Percentiles rank a stretch among this genome's conserved stretches.
Evolutionary conservation across 2,113 vertebrate genomes (phyloP).

Genomic region (Plestiodon gilberti): DNA sequence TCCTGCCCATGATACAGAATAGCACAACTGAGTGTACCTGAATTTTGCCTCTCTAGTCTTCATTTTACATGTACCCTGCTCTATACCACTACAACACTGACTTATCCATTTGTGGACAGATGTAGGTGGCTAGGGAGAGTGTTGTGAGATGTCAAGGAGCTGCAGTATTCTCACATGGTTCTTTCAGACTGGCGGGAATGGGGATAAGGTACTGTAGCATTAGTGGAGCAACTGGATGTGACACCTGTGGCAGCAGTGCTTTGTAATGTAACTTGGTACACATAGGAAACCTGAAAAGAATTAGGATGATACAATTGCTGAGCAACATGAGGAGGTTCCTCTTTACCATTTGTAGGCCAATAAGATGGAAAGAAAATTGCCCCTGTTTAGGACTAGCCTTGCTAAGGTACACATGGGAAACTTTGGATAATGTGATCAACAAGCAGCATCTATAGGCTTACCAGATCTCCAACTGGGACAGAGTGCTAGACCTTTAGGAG

Average conservation of each 20-base stretch:
- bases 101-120: not conserved
- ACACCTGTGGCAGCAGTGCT: no score
- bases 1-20: not conserved
- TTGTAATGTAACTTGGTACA: not conserved
- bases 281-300: not conserved
- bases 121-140: not conserved
- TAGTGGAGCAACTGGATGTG: not conserved
- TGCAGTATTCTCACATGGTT: not conserved
- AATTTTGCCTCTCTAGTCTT: not conserved
- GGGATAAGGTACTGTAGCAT: not conserved
- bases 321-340: not conserved
- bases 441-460: not conserved
- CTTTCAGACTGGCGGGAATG: not conserved
- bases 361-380: not conserved
- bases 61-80: not conserved
- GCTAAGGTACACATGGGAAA: not conserved
- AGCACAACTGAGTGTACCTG: not conserved
- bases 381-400: not conserved
- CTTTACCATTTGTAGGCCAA: not conserved
- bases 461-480: no score
- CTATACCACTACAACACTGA: not conserved
- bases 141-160: not conserved
- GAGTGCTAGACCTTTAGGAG: no score
- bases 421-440: not conserved
- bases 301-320: not conserved